Evolutionary conservation across 2,888 invertebrate species (phyloP).

Genomic region (Conchocele bisecta): DNA sequence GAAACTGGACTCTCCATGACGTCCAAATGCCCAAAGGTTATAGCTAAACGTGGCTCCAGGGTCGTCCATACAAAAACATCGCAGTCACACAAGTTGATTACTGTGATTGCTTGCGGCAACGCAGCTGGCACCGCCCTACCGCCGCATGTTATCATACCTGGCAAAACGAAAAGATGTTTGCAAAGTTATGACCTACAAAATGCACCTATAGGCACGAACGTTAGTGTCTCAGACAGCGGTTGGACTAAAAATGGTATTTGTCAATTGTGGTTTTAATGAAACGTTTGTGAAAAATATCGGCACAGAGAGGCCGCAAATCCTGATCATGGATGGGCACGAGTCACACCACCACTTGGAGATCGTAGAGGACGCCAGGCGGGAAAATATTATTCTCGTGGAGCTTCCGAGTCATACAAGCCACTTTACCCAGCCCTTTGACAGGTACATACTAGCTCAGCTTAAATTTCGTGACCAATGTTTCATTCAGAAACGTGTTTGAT

Average conservation of each 20-base stretch:
- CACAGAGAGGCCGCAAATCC: slow-evolving; percentile 6
- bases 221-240: slow-evolving; percentile 26
- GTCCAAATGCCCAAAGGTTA: slow-evolving; percentile 15
- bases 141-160: slow-evolving; percentile 47
- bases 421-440: slow-evolving; percentile 30
- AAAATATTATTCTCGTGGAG: slow-evolving; percentile 22
- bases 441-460: no score
- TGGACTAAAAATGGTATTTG: slow-evolving; percentile 34
- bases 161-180: slow-evolving; percentile 25
- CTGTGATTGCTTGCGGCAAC: slow-evolving; percentile 47
- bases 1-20: slow-evolving; percentile 23
- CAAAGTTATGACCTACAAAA: slow-evolving; percentile 17
- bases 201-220: slow-evolving; percentile 20
- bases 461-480: no score
- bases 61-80: slow-evolving; percentile 21
- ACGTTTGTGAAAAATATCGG: slow-evolving; percentile 35
- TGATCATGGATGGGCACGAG: slow-evolving; percentile 8
- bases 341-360: slow-evolving; percentile 35
- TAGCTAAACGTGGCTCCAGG: slow-evolving; percentile 12
- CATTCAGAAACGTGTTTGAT: no score
- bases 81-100: slow-evolving; percentile 18
- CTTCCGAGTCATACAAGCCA: slow-evolving; percentile 26
- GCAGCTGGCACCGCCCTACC: slow-evolving; percentile 27
- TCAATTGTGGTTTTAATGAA: slow-evolving; percentile 23
- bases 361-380: slow-evolving; percentile 10